phyloP scores from a whole-genome alignment of 1,140 invertebrate species.

The Parasteatoda tepidariorum region DNA sequence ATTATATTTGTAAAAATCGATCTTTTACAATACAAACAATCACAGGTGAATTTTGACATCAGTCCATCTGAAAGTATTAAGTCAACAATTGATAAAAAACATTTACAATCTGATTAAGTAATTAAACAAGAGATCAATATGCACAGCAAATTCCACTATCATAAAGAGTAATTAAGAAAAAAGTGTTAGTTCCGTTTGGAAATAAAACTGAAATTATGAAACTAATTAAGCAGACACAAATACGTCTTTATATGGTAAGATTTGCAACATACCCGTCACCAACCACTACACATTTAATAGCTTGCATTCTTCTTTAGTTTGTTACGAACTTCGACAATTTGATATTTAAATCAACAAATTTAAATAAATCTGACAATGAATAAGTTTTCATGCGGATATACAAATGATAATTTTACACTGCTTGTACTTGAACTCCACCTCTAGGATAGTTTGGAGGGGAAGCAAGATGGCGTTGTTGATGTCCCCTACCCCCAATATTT shows the following conservation, averaged over 20 bases:
- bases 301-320: conserved; percentile 80
- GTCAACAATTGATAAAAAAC: background rate
- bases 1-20: too few relatives aligned
- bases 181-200: background rate
- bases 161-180: background rate
- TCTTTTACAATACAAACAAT: too few relatives aligned
- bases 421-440: conserved; percentile 43
- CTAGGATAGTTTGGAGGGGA: conserved; percentile 37
- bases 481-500: conserved; percentile 28
- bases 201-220: background rate
- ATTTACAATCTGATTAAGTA: background rate
- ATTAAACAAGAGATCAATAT: background rate
- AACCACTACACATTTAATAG: conserved; percentile 95
- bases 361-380: conserved; percentile 27
- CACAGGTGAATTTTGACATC: too few relatives aligned
- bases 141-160: background rate
- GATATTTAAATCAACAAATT: background rate
- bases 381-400: background rate
- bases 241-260: too few relatives aligned
- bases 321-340: conserved; percentile 4
- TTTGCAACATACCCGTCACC: conserved; percentile 93
- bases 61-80: too few relatives aligned
- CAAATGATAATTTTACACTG: background rate
- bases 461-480: conserved; percentile 55
- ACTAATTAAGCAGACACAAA: conserved; percentile 63